A percentile compares a stretch with the other conserved stretches of the same genome.
Evolutionary conservation across 2,113 vertebrate species (phyloP).

Genomic region (Heterotilapia buettikoferi): DNA sequence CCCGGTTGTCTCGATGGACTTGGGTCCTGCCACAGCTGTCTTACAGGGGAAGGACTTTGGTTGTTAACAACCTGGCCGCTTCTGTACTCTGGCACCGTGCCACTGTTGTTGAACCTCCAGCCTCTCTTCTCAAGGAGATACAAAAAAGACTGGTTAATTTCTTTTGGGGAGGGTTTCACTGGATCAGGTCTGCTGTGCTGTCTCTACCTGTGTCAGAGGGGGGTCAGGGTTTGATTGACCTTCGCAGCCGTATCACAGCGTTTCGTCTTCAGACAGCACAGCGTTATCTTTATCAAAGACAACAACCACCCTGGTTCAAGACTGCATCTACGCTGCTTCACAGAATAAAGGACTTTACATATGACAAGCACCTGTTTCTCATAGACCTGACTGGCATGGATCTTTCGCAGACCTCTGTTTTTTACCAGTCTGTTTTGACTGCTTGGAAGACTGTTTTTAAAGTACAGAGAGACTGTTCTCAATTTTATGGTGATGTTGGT

Average conservation of each 20-base stretch:
- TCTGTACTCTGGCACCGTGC: too few relatives aligned
- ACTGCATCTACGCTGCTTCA: fast-evolving
- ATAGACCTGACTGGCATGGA: fast-evolving
- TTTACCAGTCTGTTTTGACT: neutral
- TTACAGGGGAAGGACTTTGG: fast-evolving
- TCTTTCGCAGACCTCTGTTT: fast-evolving
- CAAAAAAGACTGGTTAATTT: fast-evolving
- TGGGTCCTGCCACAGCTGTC: fast-evolving
- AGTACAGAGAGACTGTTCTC: too few relatives aligned
- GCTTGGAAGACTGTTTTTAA: neutral
- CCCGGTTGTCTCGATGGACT: too few relatives aligned
- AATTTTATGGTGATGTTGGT: too few relatives aligned
- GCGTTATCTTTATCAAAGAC: fast-evolving
- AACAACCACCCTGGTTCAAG: fast-evolving
- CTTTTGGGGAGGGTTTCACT: fast-evolving
- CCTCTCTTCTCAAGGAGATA: too few relatives aligned
- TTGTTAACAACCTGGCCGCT: fast-evolving
- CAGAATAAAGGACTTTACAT: fast-evolving
- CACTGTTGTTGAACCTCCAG: fast-evolving
- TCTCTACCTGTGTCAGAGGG: neutral
- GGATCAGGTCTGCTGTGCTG: fast-evolving
- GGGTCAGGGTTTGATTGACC: fast-evolving
- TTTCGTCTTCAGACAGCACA: fast-evolving
- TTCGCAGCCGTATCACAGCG: fast-evolving
- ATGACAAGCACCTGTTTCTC: neutral